Evolutionary conservation across 2,888 invertebrate genomes (phyloP).

Genomic region (Eurytoma californica): DNA sequence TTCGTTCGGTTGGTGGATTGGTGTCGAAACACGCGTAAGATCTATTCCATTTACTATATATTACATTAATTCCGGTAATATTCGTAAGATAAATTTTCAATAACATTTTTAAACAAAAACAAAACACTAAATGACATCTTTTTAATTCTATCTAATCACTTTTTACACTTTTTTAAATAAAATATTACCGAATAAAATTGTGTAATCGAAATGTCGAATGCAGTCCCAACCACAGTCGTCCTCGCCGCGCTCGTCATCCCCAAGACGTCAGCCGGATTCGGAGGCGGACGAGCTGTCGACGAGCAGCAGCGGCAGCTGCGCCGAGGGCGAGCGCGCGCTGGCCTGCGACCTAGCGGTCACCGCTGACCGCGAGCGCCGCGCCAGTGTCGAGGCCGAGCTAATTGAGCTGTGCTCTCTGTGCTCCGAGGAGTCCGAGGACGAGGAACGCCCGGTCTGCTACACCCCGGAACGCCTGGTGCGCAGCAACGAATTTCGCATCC

Average conservation of each 20-base stretch:
- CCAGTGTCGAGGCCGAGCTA: not conserved
- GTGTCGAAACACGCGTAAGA: constrained; percentile 54
- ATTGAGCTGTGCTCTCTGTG: constrained; percentile 2
- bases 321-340: not conserved
- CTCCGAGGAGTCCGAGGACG: constrained; percentile 13
- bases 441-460: constrained; percentile 59
- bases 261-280: not conserved
- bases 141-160: no score
- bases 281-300: not conserved
- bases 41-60: not conserved
- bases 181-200: no score
- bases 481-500: constrained; percentile 67
- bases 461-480: constrained; percentile 70
- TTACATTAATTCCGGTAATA: no score
- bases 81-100: no score
- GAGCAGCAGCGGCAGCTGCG: constrained; percentile 32
- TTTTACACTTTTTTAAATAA: no score
- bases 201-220: no score
- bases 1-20: constrained; percentile 71
- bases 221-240: not conserved
- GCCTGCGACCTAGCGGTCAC: not conserved
- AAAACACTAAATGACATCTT: no score
- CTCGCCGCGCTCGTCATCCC: not conserved
- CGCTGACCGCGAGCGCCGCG: not conserved
- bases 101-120: no score